These are phyloP conservation scores for Elysia crispata DNA, from an alignment of 2,888 invertebrate species.

Conservation along the genomic window DNA sequence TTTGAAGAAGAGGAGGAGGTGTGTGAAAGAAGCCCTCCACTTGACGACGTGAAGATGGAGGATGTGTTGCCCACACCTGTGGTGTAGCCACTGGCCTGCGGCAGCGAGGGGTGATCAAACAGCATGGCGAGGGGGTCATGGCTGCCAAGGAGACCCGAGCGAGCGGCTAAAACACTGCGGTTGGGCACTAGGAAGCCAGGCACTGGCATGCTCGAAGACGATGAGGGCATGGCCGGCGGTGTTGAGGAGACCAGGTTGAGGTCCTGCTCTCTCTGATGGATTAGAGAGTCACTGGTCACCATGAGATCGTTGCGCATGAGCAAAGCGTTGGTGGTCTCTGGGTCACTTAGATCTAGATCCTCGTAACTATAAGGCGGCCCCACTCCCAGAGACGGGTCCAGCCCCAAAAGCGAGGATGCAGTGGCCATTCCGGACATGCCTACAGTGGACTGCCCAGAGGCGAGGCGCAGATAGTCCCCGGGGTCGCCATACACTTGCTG, in stretches of 20 bases:
- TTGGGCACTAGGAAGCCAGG: constrained; percentile 2
- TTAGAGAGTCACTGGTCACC: background rate
- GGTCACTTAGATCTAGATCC: background rate
- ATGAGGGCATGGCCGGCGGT: background rate
- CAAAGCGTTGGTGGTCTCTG: background rate
- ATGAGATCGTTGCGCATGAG: constrained; percentile 7
- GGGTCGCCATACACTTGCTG: constrained; percentile 31
- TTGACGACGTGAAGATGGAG: background rate
- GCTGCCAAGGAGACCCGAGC: background rate
- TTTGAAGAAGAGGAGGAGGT: background rate
- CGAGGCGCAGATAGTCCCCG: background rate
- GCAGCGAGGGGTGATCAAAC: constrained; percentile 18
- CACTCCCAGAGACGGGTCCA: background rate
- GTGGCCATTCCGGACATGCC: background rate
- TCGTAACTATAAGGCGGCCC: background rate
- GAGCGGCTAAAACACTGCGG: background rate
- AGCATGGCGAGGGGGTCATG: constrained; percentile 2
- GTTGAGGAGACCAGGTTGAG: constrained; percentile 11
- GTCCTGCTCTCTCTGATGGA: constrained; percentile 23
- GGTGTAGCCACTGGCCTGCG: background rate
- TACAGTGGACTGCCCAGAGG: background rate
- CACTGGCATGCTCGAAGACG: background rate
- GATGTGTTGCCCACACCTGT: background rate
- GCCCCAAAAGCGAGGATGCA: background rate
- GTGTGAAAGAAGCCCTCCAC: background rate